These are phyloP conservation scores for Anolis carolinensis DNA, from an alignment of 2,113 vertebrate genomes.

Conservation along the genomic window DNA sequence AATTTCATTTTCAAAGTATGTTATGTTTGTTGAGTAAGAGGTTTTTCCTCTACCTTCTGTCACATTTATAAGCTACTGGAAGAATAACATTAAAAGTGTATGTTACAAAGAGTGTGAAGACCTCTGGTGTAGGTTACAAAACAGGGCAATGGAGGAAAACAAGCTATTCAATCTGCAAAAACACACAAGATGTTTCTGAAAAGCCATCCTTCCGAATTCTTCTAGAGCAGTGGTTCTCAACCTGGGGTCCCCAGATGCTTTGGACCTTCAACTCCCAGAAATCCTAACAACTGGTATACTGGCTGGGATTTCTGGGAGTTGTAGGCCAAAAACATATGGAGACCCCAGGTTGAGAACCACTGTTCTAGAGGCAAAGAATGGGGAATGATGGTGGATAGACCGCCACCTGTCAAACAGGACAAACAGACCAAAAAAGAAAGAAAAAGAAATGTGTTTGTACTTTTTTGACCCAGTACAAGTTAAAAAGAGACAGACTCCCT, in stretches of 20 bases:
- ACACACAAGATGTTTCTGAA: background rate
- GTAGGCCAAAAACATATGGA: no score
- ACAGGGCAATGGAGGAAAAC: background rate
- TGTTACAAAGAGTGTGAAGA: background rate
- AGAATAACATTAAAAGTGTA: background rate
- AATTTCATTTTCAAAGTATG: background rate
- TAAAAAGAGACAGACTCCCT: constrained; percentile 57
- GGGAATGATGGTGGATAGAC: background rate
- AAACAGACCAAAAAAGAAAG: background rate
- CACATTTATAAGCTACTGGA: background rate
- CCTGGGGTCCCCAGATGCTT: no score
- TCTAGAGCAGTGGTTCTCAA: no score
- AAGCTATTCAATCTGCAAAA: background rate
- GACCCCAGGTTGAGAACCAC: no score
- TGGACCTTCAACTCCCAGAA: no score
- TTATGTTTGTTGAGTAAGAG: background rate
- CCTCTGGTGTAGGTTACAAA: background rate
- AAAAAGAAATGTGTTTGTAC: background rate
- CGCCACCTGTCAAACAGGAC: background rate
- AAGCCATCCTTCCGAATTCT: background rate
- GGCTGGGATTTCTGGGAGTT: no score
- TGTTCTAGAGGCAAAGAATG: background rate
- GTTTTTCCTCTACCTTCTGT: background rate
- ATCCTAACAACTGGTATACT: no score
- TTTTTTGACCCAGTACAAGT: constrained; percentile 14